Evolutionary conservation across 1,140 invertebrate species (phyloP).

Genomic region (Trachelipus rathkii): DNA sequence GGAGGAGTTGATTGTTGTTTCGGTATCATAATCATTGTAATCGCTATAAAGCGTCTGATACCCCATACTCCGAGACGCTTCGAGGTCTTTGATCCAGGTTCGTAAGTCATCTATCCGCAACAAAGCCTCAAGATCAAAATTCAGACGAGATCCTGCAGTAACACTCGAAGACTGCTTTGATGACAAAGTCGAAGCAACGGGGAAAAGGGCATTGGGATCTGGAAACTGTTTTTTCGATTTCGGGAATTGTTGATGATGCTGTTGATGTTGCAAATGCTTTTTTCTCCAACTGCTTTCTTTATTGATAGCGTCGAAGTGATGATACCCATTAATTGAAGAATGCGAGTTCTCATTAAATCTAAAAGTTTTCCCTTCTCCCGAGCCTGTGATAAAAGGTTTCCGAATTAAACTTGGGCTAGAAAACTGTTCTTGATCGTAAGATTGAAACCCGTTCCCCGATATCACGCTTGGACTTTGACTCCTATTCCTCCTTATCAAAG

Average conservation of each 20-base stretch:
- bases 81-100: slow-evolving; percentile 42
- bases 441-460: too few species aligned
- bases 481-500: too few species aligned
- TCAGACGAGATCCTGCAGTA: background rate
- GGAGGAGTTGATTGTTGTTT: background rate
- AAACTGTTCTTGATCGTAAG: too few species aligned
- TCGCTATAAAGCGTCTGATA: slow-evolving; percentile 45
- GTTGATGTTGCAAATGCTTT: background rate
- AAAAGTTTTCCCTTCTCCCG: too few species aligned
- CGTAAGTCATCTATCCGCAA: slow-evolving; percentile 43
- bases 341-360: too few species aligned
- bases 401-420: too few species aligned
- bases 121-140: slow-evolving; percentile 41
- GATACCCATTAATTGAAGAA: background rate
- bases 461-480: too few species aligned
- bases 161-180: background rate
- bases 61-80: slow-evolving; percentile 37
- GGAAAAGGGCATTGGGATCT: background rate
- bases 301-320: background rate
- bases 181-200: background rate
- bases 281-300: slow-evolving; percentile 4
- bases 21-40: slow-evolving; percentile 42
- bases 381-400: too few species aligned
- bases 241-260: background rate
- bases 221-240: slow-evolving; percentile 8